These are phyloP conservation scores for Andricus grossulariae DNA, from an alignment of 1,140 invertebrate species.

Conservation along the genomic window DNA sequence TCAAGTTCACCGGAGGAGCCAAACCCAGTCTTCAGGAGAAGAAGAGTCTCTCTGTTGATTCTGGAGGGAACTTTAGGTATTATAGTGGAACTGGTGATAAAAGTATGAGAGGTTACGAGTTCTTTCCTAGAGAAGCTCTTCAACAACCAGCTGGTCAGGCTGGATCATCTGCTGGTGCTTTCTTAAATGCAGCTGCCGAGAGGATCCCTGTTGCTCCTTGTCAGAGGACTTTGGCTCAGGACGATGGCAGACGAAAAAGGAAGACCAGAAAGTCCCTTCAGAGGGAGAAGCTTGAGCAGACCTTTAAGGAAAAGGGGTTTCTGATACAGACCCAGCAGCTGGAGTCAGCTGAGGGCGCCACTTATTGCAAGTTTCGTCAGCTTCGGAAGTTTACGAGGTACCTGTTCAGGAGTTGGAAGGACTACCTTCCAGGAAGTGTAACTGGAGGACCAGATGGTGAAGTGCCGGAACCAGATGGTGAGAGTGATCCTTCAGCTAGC, in stretches of 20 bases:
- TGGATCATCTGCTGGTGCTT: constrained; percentile 72
- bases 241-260: constrained; percentile 80
- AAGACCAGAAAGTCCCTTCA: constrained; percentile 89
- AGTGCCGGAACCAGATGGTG: constrained; percentile 46
- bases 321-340: constrained; percentile 94
- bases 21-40: constrained; percentile 92
- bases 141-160: constrained; percentile 76
- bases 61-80: constrained; percentile 89
- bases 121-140: constrained; percentile 83
- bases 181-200: constrained; percentile 76
- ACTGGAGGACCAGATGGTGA: constrained; percentile 53
- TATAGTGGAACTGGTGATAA: constrained; percentile 86
- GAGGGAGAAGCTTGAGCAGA: constrained; percentile 91
- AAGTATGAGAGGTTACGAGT: constrained; percentile 85
- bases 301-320: constrained; percentile 94
- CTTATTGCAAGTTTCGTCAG: constrained; percentile 95
- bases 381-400: constrained; percentile 94
- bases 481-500: constrained; percentile 37
- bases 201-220: constrained; percentile 71
- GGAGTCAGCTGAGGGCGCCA: constrained; percentile 92
- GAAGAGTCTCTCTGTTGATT: constrained; percentile 92
- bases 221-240: constrained; percentile 58
- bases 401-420: constrained; percentile 93
- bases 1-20: constrained; percentile 93
- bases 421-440: constrained; percentile 90